phyloP scores from a whole-genome alignment of 2,888 invertebrate species.

The Entomobrya proxima region DNA sequence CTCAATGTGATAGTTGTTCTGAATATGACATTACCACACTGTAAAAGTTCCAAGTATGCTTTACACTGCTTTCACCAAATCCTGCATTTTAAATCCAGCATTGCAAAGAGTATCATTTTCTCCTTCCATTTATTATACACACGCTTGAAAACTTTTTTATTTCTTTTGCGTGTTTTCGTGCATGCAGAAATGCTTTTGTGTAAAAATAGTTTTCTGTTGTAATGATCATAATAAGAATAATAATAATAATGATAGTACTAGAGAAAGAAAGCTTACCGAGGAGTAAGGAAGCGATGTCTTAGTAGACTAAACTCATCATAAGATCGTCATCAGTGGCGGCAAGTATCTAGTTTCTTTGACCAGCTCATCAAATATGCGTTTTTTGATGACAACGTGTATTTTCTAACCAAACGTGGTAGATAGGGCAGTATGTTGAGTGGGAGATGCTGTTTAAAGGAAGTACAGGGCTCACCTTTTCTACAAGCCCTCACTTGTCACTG shows the following conservation, averaged over 20 bases:
- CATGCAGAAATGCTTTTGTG: neutral
- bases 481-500: constrained; percentile 31
- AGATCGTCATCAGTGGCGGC: neutral
- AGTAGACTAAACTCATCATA: too few species aligned
- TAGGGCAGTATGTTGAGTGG: neutral
- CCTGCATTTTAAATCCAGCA: neutral
- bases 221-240: neutral
- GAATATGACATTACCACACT: too few species aligned
- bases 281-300: too few species aligned
- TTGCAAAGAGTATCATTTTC: constrained; percentile 6
- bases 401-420: neutral
- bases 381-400: constrained; percentile 8
- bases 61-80: neutral
- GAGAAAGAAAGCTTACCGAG: neutral
- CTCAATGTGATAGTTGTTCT: too few species aligned
- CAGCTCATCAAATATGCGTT: neutral
- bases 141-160: neutral
- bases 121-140: neutral
- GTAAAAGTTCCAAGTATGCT: too few species aligned
- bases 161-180: neutral
- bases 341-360: neutral
- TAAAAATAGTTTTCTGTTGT: neutral
- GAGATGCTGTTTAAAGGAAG: neutral
- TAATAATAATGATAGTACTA: too few species aligned
- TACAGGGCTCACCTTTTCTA: neutral